These are phyloP conservation scores for Bradypus variegatus DNA, from an alignment of 2,797 vertebrate genomes.

Conservation along the genomic window DNA sequence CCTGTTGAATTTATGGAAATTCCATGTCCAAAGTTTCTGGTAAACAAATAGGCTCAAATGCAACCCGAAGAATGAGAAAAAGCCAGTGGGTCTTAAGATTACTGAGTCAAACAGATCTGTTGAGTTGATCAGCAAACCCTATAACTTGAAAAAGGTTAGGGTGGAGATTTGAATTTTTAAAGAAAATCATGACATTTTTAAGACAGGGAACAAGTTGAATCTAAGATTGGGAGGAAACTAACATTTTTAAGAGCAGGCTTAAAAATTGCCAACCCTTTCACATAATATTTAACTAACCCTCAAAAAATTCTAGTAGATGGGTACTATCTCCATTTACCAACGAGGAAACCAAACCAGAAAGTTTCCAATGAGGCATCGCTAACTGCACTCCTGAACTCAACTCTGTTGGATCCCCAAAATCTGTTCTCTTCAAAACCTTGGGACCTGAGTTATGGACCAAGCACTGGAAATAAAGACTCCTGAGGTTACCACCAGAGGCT, in stretches of 20 bases:
- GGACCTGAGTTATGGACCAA: background rate
- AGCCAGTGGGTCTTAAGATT: background rate
- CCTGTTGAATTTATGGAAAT: background rate
- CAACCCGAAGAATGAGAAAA: background rate
- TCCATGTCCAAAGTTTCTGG: background rate
- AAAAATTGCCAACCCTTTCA: background rate
- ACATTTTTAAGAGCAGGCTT: background rate
- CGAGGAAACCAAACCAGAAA: background rate
- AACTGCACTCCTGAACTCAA: background rate
- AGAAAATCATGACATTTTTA: background rate
- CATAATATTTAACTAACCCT: background rate
- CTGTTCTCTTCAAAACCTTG: background rate
- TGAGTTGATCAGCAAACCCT: background rate
- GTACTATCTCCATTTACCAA: background rate
- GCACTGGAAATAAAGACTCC: background rate
- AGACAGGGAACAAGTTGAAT: background rate
- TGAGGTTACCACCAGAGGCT: background rate
- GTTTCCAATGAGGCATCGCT: background rate
- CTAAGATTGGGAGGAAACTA: background rate
- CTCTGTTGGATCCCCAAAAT: background rate
- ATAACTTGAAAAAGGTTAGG: background rate
- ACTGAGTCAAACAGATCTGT: background rate
- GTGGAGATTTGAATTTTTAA: background rate
- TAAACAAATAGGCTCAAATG: conserved; percentile 1
- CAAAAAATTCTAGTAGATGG: background rate